Conservation (phyloP, 2,797 vertebrate genomes). For the Lagocephalus sceleratus region DNA sequence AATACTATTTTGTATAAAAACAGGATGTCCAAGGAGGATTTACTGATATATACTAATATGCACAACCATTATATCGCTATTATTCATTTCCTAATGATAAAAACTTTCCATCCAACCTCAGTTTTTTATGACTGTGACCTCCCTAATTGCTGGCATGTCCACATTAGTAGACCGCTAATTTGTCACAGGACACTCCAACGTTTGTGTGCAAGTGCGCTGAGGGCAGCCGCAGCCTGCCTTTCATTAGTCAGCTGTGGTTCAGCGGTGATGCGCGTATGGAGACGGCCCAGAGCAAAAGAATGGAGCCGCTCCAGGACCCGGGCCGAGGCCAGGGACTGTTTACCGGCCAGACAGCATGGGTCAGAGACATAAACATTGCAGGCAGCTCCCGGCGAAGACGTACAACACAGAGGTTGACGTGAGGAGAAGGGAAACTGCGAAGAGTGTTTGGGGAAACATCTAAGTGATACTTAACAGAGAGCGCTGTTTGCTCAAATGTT, state of each 20-base stretch:
- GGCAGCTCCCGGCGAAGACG: slow-evolving; percentile 35
- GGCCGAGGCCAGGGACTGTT: slow-evolving; percentile 43
- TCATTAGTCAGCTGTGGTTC: slow-evolving; percentile 63
- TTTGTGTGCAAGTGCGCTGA: slow-evolving; percentile 30
- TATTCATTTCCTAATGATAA: slow-evolving; percentile 12
- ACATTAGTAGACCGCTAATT: slow-evolving; percentile 7
- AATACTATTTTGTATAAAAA: slow-evolving; percentile 12
- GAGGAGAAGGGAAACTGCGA: slow-evolving; percentile 1
- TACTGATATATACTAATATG: background rate
- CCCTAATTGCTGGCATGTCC: slow-evolving; percentile 8
- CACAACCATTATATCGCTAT: slow-evolving; percentile 4
- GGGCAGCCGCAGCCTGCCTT: slow-evolving; percentile 48
- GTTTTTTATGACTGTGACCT: slow-evolving; percentile 3
- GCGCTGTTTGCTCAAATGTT: slow-evolving; percentile 18
- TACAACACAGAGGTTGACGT: slow-evolving; percentile 11
- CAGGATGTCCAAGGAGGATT: slow-evolving; percentile 6
- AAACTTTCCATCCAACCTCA: background rate
- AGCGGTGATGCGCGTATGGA: slow-evolving; percentile 44
- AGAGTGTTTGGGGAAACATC: slow-evolving; percentile 26
- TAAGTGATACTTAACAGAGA: slow-evolving; percentile 25
- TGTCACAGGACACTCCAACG: slow-evolving; percentile 31
- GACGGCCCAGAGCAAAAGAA: slow-evolving; percentile 33
- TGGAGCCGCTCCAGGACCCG: slow-evolving; percentile 36
- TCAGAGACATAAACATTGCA: slow-evolving; percentile 51
- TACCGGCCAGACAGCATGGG: slow-evolving; percentile 46